These are phyloP conservation scores for Epinephelus cyanopodus DNA, from an alignment of 2,113 vertebrate genomes.

Conservation along the genomic window DNA sequence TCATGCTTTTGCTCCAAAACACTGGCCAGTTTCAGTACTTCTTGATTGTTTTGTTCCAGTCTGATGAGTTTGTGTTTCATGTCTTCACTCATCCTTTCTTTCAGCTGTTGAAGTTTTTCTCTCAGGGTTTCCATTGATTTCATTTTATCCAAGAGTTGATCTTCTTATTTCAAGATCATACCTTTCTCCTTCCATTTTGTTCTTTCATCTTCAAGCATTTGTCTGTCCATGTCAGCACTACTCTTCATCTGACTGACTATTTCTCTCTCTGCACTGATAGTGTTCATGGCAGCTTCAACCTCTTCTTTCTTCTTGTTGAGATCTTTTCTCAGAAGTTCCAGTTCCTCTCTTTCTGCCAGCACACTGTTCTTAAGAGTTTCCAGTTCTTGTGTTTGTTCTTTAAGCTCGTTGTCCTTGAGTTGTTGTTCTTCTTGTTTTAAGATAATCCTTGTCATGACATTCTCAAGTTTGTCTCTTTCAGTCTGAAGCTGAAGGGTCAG, in stretches of 20 bases:
- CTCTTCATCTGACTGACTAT: constrained; percentile 23
- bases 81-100: neutral
- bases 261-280: constrained; percentile 24
- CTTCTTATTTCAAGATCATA: constrained; percentile 1
- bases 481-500: neutral
- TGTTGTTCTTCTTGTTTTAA: constrained; percentile 19
- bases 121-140: neutral
- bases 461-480: constrained; percentile 17
- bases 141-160: neutral
- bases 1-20: no score
- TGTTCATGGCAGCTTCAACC: neutral
- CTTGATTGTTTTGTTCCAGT: neutral
- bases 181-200: neutral
- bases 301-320: constrained; percentile 32
- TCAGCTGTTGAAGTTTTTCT: neutral
- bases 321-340: constrained; percentile 15
- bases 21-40: neutral
- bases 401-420: neutral
- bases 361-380: neutral
- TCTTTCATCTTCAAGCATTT: neutral
- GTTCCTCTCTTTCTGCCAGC: constrained; percentile 5
- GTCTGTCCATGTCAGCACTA: constrained; percentile 2
- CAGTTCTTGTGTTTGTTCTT: constrained; percentile 2
- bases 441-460: neutral
- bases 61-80: neutral